Conservation (phyloP, 2,797 vertebrate species). For the Pangasius krempfi region DNA sequence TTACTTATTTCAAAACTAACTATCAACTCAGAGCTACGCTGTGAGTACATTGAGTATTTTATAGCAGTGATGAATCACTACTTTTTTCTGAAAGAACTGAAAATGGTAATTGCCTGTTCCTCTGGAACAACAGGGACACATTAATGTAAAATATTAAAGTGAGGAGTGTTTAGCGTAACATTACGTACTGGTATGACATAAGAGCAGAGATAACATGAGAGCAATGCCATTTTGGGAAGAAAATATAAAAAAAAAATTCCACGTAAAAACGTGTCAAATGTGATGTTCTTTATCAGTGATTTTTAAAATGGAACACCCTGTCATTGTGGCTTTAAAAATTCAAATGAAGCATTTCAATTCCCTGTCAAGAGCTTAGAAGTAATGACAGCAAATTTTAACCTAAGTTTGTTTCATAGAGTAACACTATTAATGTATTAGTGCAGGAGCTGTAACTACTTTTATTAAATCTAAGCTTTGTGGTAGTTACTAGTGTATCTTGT, state of each 20-base stretch:
- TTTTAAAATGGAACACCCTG: background rate
- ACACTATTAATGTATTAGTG: background rate
- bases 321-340: too few species aligned
- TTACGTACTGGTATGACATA: background rate
- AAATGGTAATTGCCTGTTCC: background rate
- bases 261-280: background rate
- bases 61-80: background rate
- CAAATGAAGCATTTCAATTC: background rate
- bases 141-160: background rate
- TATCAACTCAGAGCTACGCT: background rate
- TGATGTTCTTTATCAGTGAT: background rate
- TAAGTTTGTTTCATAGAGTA: background rate
- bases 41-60: background rate
- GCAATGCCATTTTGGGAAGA: background rate
- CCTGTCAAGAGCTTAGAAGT: background rate
- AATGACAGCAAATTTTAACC: background rate
- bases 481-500: background rate
- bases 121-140: background rate
- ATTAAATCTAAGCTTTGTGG: background rate
- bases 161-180: background rate
- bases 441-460: background rate
- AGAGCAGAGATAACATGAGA: background rate
- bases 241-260: background rate
- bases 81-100: too few species aligned
- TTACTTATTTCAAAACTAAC: background rate